A percentile compares a stretch with the other conserved stretches of the same genome.
Evolutionary conservation across 2,888 invertebrate genomes (phyloP).

Genomic region (Drosophila pseudotalamancana): DNA sequence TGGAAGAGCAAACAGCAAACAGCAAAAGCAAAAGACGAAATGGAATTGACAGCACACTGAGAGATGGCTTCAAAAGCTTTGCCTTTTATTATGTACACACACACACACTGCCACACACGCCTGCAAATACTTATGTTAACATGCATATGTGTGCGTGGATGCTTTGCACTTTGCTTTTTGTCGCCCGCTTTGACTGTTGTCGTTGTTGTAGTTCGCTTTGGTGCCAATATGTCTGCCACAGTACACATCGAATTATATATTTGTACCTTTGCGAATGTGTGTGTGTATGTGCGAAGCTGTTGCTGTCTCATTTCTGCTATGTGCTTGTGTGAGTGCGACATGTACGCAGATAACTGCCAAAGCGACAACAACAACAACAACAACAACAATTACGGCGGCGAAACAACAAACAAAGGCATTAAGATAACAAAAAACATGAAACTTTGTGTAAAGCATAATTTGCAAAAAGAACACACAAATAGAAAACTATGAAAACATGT

Average conservation of each 20-base stretch:
- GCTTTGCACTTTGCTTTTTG: conserved; percentile 48
- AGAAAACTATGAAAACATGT: conserved; percentile 8
- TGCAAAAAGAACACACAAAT: neutral
- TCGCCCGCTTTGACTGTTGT: conserved; percentile 37
- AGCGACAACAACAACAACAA: conserved; percentile 32
- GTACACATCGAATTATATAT: conserved; percentile 44
- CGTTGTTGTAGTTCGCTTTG: conserved; percentile 24
- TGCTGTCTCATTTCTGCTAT: neutral
- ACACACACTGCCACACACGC: neutral
- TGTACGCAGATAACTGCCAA: conserved; percentile 31
- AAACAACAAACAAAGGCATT: conserved; percentile 39
- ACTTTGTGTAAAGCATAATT: conserved; percentile 32
- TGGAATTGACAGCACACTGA: conserved; percentile 47
- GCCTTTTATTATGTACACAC: conserved; percentile 24
- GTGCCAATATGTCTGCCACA: conserved; percentile 58
- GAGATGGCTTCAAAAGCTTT: conserved; percentile 44
- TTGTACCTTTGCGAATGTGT: conserved; percentile 6
- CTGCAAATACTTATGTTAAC: neutral
- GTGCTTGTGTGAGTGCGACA: conserved; percentile 6
- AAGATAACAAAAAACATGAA: conserved; percentile 47
- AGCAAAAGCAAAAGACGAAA: conserved; percentile 33
- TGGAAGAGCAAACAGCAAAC: neutral
- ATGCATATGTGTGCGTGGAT: neutral
- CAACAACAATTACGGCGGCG: conserved; percentile 34
- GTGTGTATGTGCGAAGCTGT: conserved; percentile 1